phyloP scores from a whole-genome alignment of 2,113 vertebrate species.

The Phyllostomus hastatus region DNA sequence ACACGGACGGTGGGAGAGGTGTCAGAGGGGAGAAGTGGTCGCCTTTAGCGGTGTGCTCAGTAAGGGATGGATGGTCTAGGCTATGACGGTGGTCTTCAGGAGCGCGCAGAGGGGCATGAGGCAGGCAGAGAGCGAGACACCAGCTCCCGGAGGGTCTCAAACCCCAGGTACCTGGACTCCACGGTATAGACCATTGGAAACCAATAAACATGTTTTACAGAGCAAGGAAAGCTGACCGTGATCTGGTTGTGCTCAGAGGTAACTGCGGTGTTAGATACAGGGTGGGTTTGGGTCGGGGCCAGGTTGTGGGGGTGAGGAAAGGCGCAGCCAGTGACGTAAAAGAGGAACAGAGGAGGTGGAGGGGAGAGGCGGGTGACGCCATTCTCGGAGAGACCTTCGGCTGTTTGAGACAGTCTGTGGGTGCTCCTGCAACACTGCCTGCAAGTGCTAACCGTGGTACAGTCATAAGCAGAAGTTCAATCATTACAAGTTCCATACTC shows the following conservation, averaged over 20 bases:
- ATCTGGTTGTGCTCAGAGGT: not conserved
- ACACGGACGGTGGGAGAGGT: not conserved
- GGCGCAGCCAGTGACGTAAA: accelerated
- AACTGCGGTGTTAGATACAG: not conserved
- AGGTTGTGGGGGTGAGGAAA: accelerated
- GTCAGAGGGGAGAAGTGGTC: not conserved
- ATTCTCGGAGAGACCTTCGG: not conserved
- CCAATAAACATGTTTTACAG: not conserved
- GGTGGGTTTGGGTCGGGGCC: too few relatives aligned
- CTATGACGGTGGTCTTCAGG: not conserved
- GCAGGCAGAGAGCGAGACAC: not conserved
- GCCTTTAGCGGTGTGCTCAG: not conserved
- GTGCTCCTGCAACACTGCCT: too few relatives aligned
- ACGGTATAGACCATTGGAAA: not conserved
- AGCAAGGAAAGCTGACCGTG: not conserved
- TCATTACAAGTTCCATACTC: not conserved
- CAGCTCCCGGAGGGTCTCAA: not conserved
- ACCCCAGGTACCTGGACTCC: not conserved
- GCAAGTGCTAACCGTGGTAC: too few relatives aligned
- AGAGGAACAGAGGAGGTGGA: not conserved
- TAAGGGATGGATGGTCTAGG: accelerated
- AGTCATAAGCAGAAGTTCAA: not conserved
- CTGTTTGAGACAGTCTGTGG: not conserved
- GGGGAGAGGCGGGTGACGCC: not conserved
- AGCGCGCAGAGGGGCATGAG: accelerated